Conservation (phyloP, 2,797 vertebrate species). For the Pseudochaenichthys georgianus region DNA sequence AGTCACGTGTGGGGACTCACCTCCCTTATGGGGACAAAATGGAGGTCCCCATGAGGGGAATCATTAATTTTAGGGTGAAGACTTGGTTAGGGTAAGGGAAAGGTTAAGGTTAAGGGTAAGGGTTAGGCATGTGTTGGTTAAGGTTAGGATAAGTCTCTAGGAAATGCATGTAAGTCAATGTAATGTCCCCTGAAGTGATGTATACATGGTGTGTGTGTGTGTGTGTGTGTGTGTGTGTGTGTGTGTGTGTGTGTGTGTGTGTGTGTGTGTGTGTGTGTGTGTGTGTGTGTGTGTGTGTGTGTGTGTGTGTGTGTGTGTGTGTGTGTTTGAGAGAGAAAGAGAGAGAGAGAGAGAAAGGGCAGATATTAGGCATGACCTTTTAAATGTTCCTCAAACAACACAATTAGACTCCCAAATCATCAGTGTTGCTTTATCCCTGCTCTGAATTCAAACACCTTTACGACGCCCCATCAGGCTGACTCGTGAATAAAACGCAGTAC, state of each 20-base stretch:
- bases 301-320: constrained; percentile 36
- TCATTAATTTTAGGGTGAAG: too few relatives aligned
- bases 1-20: too few relatives aligned
- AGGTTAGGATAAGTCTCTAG: too few relatives aligned
- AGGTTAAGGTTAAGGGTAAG: too few relatives aligned
- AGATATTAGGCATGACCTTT: constrained; percentile 23
- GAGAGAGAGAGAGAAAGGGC: too few relatives aligned
- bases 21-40: too few relatives aligned
- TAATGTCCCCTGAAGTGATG: too few relatives aligned
- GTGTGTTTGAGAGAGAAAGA: not conserved
- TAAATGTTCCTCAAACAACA: constrained; percentile 51
- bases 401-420: constrained; percentile 44
- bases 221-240: constrained; percentile 29
- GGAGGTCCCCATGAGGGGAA: too few relatives aligned
- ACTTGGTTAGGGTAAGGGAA: too few relatives aligned
- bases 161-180: too few relatives aligned
- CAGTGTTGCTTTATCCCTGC: constrained; percentile 25
- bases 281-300: not conserved
- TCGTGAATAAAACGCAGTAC: not conserved
- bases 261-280: too few relatives aligned
- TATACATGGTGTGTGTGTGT: constrained; percentile 1
- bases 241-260: constrained; percentile 42
- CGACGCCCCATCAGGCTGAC: not conserved
- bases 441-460: constrained; percentile 23
- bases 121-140: too few relatives aligned